Evolutionary conservation across 2,888 invertebrate genomes (phyloP).

Genomic region (Neoaliturus tenellus): DNA sequence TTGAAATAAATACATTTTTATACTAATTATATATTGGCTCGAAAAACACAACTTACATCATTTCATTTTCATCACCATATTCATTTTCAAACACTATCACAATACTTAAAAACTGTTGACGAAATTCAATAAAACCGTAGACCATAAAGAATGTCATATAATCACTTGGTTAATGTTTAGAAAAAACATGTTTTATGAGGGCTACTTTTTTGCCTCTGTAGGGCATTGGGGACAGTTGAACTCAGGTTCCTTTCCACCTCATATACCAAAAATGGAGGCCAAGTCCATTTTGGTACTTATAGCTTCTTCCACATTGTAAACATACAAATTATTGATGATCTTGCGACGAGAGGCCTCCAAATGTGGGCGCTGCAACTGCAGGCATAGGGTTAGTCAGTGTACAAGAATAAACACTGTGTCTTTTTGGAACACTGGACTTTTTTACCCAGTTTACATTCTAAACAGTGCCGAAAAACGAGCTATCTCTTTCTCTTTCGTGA

Average conservation of each 20-base stretch:
- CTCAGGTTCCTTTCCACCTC: conserved; percentile 60
- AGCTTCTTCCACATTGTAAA: conserved; percentile 40
- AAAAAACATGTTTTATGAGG: conserved; percentile 39
- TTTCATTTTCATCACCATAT: no score
- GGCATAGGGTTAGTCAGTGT: background rate
- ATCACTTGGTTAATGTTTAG: background rate
- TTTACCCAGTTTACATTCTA: no score
- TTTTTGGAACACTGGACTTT: no score
- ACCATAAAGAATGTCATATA: background rate
- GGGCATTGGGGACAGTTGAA: conserved; percentile 60
- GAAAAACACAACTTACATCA: no score
- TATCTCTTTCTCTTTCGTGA: no score
- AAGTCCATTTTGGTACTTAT: conserved; percentile 61
- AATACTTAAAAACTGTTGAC: no score
- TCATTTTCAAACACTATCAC: no score
- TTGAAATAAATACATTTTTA: no score
- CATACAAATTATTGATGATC: conserved; percentile 1
- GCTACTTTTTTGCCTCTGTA: conserved; percentile 28
- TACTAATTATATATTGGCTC: no score
- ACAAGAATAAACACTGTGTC: no score
- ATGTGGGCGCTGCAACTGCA: background rate
- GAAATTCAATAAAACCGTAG: no score
- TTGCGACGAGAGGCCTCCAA: background rate
- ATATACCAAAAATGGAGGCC: conserved; percentile 67
- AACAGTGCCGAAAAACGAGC: no score